phyloP scores from a whole-genome alignment of 2,113 vertebrate genomes.

The Recurvirostra avosetta region DNA sequence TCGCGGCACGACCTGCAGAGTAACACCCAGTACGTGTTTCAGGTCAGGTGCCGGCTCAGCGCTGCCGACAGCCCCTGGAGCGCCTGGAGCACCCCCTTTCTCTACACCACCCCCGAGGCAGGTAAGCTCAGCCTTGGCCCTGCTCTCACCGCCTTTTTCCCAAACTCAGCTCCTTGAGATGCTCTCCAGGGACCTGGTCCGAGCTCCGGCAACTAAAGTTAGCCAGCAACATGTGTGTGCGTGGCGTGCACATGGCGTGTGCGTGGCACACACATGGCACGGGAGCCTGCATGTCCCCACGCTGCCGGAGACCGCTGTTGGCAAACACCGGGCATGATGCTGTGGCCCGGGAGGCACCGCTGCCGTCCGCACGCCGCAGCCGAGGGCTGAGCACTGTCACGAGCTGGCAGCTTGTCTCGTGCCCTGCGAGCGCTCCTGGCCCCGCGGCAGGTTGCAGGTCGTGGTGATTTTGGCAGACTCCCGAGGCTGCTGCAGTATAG shows the following conservation, averaged over 20 bases:
- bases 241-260: rapidly evolving
- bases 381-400: not conserved
- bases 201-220: rapidly evolving
- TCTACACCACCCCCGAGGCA: constrained; percentile 62
- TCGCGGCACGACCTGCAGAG: constrained; percentile 54
- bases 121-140: constrained; percentile 44
- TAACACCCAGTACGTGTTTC: constrained; percentile 58
- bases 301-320: not conserved
- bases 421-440: rapidly evolving
- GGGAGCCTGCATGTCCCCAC: rapidly evolving
- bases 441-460: rapidly evolving
- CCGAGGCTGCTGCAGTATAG: not conserved
- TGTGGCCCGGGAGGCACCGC: not conserved
- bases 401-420: not conserved
- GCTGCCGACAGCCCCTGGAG: constrained; percentile 54
- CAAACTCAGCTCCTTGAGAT: not conserved
- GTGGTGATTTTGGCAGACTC: rapidly evolving
- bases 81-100: constrained; percentile 62
- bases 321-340: no score
- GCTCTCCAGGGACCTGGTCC: not conserved
- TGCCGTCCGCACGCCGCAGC: rapidly evolving
- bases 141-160: not conserved
- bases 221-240: rapidly evolving
- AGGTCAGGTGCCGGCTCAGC: constrained; percentile 66
- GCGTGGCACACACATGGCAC: rapidly evolving